These are phyloP conservation scores for Heliangelus exortis DNA, from an alignment of 2,797 vertebrate species.

Conservation along the genomic window DNA sequence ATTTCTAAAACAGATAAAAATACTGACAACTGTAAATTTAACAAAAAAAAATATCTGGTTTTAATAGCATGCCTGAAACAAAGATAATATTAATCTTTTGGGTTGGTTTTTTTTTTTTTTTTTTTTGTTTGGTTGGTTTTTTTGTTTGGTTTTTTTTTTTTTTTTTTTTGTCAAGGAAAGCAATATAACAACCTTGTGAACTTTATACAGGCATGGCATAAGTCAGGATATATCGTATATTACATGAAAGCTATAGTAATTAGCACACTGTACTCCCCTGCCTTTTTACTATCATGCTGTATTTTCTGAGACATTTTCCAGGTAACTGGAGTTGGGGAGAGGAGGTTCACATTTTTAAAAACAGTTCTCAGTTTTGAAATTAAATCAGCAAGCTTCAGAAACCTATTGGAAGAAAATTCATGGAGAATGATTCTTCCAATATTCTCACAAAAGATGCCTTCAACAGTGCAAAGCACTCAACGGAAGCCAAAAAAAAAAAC, in stretches of 20 bases:
- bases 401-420: background rate
- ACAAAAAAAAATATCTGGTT: background rate
- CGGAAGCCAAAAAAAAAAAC: background rate
- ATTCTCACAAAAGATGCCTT: background rate
- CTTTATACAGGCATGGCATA: background rate
- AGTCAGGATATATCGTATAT: background rate
- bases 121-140: background rate
- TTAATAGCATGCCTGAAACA: background rate
- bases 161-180: background rate
- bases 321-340: fast-evolving
- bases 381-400: background rate
- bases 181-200: background rate
- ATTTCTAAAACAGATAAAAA: background rate
- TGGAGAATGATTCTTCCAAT: background rate
- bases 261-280: background rate
- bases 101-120: no score
- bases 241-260: background rate
- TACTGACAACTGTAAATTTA: background rate
- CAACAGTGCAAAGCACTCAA: background rate
- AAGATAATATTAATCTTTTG: background rate
- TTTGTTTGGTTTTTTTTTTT: background rate
- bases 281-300: background rate
- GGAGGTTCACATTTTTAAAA: background rate
- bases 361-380: background rate
- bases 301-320: background rate